Evolutionary conservation across 2,113 vertebrate genomes (phyloP).

Genomic region (Coryphaenoides rupestris): DNA sequence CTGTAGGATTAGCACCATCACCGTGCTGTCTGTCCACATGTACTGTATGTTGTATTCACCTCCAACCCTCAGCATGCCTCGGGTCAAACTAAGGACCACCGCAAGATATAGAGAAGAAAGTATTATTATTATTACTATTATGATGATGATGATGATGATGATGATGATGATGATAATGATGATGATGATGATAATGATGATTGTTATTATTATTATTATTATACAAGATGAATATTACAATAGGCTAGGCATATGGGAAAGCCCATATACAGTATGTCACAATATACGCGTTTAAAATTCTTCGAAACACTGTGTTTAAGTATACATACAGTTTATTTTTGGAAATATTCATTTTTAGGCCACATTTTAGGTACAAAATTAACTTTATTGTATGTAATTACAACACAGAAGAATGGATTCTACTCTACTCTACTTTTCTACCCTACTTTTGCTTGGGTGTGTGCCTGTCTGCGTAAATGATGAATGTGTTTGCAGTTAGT

Average conservation of each 20-base stretch:
- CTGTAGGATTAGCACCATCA: not conserved
- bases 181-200: no score
- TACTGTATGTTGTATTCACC: not conserved
- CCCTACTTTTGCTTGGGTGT: not conserved
- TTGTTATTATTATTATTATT: no score
- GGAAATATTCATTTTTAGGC: not conserved
- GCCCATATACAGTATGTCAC: no score
- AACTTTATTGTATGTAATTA: not conserved
- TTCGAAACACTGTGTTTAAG: not conserved
- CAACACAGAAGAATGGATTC: not conserved
- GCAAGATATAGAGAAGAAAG: no score
- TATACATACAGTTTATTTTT: not conserved
- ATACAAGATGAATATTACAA: no score
- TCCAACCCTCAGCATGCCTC: no score
- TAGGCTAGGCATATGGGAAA: no score
- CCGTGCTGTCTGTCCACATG: not conserved
- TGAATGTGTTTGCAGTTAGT: not conserved
- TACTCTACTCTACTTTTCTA: not conserved
- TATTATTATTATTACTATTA: no score
- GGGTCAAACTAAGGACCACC: not conserved
- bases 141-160: no score
- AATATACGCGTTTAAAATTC: no score
- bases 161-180: no score
- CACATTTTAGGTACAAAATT: not conserved
- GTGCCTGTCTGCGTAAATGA: not conserved